Base-by-base conservation (phyloP, 2,888 invertebrate species). In the Pristionchus maxplancki region DNA sequence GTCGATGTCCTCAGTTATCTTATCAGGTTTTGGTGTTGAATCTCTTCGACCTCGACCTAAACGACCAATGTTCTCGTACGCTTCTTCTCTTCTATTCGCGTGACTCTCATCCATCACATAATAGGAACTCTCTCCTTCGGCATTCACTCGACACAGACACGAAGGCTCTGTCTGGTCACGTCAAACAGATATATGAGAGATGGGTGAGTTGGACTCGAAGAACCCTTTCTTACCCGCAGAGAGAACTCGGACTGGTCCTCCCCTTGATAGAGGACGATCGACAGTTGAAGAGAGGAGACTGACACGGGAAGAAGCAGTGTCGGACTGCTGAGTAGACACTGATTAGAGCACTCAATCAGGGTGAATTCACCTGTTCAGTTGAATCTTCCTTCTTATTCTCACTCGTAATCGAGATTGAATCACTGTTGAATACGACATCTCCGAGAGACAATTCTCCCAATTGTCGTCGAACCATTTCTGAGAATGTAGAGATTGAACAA, bases 1-100 rank as follows among this genome's bases (percentile, higher is more conserved):
- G 17, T 85, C 85, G 40, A 85, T 85, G 40, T 85, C 85, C 13
- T 62, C 64, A 40, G 64, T 48, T 62, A 85, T 62, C 40, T 64
- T 85, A 44, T 85, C 85, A 20, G 40, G 40, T 17, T 85, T 85
- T 24, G 53, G 24, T 24, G 85, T 40, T 15, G 62, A 62, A 20
- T 28, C 31, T n/a, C 85, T 2, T n/a, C 85, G 83, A 34, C 31
- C 20, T 44, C 78, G 44, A 9, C 78, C 78, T 78, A 31, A 78
- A 78, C 13, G 44, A 44, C 9, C 37, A 74, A 24, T 40, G 74
- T 37, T 74, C 37, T 20, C 40, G 8, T 74, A 24, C n/a, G n/a
- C 5, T 17, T 11, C 58, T 48, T 8, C 1, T 78, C 24, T 48
- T 44, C 58, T 58, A 58, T 58, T n/a, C 58, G 58, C 44, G 78